Evolutionary conservation across 2,797 vertebrate genomes (phyloP), one percentile per base, ranked within the genome.

Genomic region (Triplophysa bombifrons): DNA sequence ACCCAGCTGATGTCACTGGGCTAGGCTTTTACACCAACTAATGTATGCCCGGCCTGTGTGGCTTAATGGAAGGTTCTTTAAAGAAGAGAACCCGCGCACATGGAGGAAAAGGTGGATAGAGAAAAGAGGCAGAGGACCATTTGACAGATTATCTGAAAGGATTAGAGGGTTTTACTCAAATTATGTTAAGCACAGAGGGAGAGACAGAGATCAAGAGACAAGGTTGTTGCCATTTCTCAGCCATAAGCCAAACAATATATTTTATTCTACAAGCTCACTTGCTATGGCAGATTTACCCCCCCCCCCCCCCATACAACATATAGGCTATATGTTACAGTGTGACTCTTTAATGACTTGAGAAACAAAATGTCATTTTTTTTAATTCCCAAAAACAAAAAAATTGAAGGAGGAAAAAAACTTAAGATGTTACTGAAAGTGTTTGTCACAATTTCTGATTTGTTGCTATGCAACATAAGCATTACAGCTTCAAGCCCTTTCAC

Each of bases 81-180:
- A 86, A 88, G 82, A 76, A 27, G 69, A 11, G 1, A 77, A 34
- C 19, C 10, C 27, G 51, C 4, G 22, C 41, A 67, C 48, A 72
- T 69, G 76, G 84, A 85, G 84, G 87, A 85, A 88, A 91, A 90
- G 90, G 92, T 91, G 89, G 89, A 90, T 88, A 90, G 89, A 91
- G 86, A 91, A 89, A 90, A 83, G 88, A 89, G 83, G 50, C 85
- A 88, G 89, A 90, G 91, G 90, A 92, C 91, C 92, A 93, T 93
- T 93, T 93, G 91, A 90, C 92, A 93, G 93, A 94, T 93, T 93
- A 94, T 94, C 92, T 92, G 82, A 85, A 86, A 88, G 93, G 93
- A 94, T 94, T 94, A 94, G 78, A 91, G 85, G 92, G 90, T 93
- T 94, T 94, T 93, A 93, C 89, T 90, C 91, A 93, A 94, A 93